Evolutionary conservation across 2,888 invertebrate genomes (phyloP), one percentile per base, ranked within the genome.

Genomic region (Drosophila kanekoi): DNA sequence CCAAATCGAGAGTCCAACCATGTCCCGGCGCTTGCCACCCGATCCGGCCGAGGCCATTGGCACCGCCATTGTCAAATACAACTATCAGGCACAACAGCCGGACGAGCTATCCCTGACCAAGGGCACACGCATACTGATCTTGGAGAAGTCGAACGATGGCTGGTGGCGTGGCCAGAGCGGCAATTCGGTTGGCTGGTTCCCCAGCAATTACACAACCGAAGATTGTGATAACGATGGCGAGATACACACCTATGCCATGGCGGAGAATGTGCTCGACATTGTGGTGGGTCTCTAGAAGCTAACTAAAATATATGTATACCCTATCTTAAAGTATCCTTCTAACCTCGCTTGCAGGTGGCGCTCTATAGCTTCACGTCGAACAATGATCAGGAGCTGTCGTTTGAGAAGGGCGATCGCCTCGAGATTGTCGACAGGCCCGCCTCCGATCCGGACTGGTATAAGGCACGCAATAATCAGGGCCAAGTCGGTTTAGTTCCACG

Each of bases 121-220:
- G 93, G 99, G 98, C 81, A 98, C 98, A 61, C 94, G 97, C 85
- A 98, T 99, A 81, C 94, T 97, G 71, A 99, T 99, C 79, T 93
- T 99, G 77, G 99, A 99, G 93, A 99, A 99, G 93, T 98, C 98
- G 89, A 98, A 98, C 83, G 99, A 99, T 93, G 98, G 97, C 70
- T 99, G 99, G 99, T 99, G 99, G 99, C 95, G 98, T 90, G 99
- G 99, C 53, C 97, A 97, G 93, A 94, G 93, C 92, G 93, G 65
- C 93, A 94, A 90, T 91, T 93, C 81, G 92, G 94, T 83, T 93
- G 95, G 95, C 93, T 88, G 99, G 99, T 99, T 99, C 92, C 99
- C 99, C 10, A 98, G 98, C 54, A 99, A 99, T 93, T 99, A 99
- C 93, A 99, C 99, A 72, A 97, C 97, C 90, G 97, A 97, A 92